These are phyloP conservation scores for Melipona quadrifasciata DNA, from an alignment of 1,140 invertebrate species.

Conservation along the genomic window DNA sequence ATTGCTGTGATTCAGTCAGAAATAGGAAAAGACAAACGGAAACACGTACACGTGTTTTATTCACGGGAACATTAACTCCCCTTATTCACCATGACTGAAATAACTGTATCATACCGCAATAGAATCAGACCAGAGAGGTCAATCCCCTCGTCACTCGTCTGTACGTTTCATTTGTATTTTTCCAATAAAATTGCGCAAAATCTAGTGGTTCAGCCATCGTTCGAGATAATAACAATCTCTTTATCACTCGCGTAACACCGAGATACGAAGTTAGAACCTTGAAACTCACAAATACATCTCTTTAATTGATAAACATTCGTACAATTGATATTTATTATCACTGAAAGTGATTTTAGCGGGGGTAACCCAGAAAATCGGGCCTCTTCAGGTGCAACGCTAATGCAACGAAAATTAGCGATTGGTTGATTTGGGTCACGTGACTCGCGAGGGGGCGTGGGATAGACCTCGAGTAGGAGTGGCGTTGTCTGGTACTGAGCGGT, in stretches of 20 bases:
- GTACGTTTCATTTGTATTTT: slow-evolving; percentile 28
- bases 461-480: no score
- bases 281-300: no score
- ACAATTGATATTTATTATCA: no score
- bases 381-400: no score
- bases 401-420: no score
- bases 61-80: slow-evolving; percentile 51
- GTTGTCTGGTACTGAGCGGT: no score
- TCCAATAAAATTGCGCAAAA: neutral
- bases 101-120: slow-evolving; percentile 46
- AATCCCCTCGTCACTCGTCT: slow-evolving; percentile 44
- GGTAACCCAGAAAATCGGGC: no score
- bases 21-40: slow-evolving; percentile 27
- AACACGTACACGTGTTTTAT: slow-evolving; percentile 23
- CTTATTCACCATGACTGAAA: slow-evolving; percentile 29
- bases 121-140: slow-evolving; percentile 23
- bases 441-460: no score
- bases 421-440: no score
- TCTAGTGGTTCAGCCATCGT: slow-evolving; percentile 2
- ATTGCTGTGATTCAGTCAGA: neutral
- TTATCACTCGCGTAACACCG: neutral
- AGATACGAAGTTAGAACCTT: no score
- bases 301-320: no score
- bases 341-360: no score
- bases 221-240: neutral